Percentiles rank a stretch among this genome's conserved stretches.
Evolutionary conservation across 1,140 invertebrate species (phyloP).

Genomic region (Euborellia annulipes): DNA sequence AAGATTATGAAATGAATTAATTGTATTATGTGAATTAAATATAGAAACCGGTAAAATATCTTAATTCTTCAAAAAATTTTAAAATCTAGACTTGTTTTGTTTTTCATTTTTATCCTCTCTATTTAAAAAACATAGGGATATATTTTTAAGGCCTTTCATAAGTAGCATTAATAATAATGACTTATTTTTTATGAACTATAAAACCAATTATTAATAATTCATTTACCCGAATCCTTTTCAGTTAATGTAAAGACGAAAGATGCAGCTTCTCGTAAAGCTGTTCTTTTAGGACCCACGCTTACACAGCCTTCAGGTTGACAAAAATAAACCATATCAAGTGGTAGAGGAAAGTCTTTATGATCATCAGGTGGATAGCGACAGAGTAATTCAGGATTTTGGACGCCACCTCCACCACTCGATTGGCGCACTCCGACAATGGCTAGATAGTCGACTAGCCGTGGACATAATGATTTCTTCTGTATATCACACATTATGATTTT

Average conservation of each 20-base stretch:
- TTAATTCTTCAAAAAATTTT: too few species aligned
- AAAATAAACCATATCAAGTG: slow-evolving; percentile 96
- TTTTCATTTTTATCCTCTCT: too few species aligned
- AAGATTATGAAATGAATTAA: too few species aligned
- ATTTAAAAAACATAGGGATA: too few species aligned
- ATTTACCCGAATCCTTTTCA: slow-evolving; percentile 91
- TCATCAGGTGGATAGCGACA: slow-evolving; percentile 93
- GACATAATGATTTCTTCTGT: slow-evolving; percentile 66
- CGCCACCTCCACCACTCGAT: slow-evolving; percentile 31
- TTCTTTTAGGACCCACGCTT: slow-evolving; percentile 71
- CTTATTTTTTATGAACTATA: too few species aligned
- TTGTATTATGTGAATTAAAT: too few species aligned
- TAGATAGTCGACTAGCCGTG: slow-evolving; percentile 84
- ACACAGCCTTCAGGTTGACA: slow-evolving; percentile 98
- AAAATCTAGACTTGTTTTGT: too few species aligned
- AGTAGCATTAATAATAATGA: too few species aligned
- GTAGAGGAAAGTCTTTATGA: slow-evolving; percentile 93
- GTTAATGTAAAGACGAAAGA: slow-evolving; percentile 98
- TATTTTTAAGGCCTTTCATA: too few species aligned
- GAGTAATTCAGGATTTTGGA: slow-evolving; percentile 76
- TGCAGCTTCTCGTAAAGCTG: slow-evolving; percentile 70
- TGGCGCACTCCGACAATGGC: slow-evolving; percentile 83
- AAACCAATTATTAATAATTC: too few species aligned
- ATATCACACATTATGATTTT: slow-evolving; percentile 31
- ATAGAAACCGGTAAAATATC: too few species aligned